A percentile compares a stretch with the other conserved stretches of the same genome.
phyloP scores from a whole-genome alignment of 2,797 vertebrate species.

The Nannoperca obscura region DNA sequence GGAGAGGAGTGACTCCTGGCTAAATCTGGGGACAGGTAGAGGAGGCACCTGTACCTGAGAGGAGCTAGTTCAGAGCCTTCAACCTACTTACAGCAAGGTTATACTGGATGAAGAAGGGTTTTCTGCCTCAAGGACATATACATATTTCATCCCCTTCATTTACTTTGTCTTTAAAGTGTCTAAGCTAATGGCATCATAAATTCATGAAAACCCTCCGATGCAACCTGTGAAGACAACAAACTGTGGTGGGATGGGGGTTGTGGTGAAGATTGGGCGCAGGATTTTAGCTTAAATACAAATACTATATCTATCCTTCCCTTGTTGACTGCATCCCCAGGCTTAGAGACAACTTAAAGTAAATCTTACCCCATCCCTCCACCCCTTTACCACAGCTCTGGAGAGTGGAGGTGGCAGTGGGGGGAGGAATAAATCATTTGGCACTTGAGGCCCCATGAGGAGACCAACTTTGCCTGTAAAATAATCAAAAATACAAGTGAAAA shows the following conservation, averaged over 20 bases:
- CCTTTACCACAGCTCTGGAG: slow-evolving; percentile 72
- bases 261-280: slow-evolving; percentile 52
- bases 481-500: slow-evolving; percentile 87
- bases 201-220: slow-evolving; percentile 36
- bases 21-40: slow-evolving; percentile 39
- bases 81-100: not conserved
- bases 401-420: slow-evolving; percentile 77
- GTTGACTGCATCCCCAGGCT: slow-evolving; percentile 78
- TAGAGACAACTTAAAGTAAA: slow-evolving; percentile 83
- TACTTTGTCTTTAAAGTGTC: slow-evolving; percentile 53
- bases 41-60: slow-evolving; percentile 24
- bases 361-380: slow-evolving; percentile 73
- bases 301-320: slow-evolving; percentile 73
- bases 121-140: not conserved
- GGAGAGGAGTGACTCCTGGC: slow-evolving; percentile 72
- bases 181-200: slow-evolving; percentile 50
- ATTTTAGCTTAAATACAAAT: slow-evolving; percentile 80
- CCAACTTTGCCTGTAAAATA: slow-evolving; percentile 86
- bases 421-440: slow-evolving; percentile 85
- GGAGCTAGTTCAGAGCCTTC: not conserved
- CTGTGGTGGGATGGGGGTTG: slow-evolving; percentile 40
- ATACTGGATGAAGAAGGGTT: not conserved
- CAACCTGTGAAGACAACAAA: slow-evolving; percentile 32
- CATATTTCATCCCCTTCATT: slow-evolving; percentile 15
- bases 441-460: slow-evolving; percentile 83